phyloP scores from a whole-genome alignment of 92 coral and sea anemone species.

The Palythoa grandiflora region DNA sequence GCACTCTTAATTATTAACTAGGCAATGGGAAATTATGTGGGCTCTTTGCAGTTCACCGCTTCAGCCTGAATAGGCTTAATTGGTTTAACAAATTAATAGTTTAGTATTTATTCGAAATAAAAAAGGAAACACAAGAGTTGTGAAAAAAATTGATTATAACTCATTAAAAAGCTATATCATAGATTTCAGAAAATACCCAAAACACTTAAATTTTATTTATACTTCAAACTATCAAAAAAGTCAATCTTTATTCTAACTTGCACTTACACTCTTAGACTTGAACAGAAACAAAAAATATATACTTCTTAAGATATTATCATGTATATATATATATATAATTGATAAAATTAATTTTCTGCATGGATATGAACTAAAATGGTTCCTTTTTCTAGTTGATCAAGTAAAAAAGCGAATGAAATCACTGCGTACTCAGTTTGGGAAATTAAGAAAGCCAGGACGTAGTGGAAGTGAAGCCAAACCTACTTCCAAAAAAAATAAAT shows the following conservation, averaged over 20 bases:
- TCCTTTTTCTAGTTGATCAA: slow-evolving; percentile 11
- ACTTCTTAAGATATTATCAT: neutral
- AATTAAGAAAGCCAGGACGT: slow-evolving; percentile 3
- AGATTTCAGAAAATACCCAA: slow-evolving; percentile 10
- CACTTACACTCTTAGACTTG: slow-evolving; percentile 12
- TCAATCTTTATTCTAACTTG: slow-evolving; percentile 1
- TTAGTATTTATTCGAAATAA: slow-evolving; percentile 1
- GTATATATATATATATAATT: too few species aligned
- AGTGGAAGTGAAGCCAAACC: slow-evolving; percentile 17
- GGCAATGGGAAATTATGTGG: slow-evolving; percentile 10
- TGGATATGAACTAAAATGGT: slow-evolving; percentile 6
- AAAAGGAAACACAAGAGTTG: neutral
- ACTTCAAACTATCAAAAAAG: slow-evolving; percentile 2
- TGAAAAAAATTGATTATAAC: neutral
- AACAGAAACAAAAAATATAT: neutral
- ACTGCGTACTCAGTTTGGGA: neutral
- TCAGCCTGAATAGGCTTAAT: slow-evolving; percentile 8
- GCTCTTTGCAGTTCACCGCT: slow-evolving; percentile 25
- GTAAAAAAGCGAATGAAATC: slow-evolving; percentile 3
- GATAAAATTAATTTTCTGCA: neutral
- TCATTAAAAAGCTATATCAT: neutral
- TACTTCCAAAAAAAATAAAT: slow-evolving; percentile 14
- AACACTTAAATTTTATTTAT: neutral
- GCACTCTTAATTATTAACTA: neutral
- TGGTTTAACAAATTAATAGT: neutral